phyloP scores from a whole-genome alignment of 1,140 invertebrate genomes.

The Plodia interpunctella region DNA sequence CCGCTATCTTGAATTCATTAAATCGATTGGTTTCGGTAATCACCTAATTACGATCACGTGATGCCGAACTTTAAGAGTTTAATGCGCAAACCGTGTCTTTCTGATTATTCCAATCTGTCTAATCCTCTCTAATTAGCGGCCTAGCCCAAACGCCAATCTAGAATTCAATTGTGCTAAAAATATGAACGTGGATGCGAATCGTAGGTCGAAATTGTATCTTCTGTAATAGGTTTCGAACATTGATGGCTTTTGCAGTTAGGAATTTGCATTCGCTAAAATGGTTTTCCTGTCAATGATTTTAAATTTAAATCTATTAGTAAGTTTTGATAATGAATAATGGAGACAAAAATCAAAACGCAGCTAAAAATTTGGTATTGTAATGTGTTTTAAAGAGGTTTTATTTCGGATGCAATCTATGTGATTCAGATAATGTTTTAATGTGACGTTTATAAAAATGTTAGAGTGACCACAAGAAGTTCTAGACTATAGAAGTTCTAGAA shows the following conservation, averaged over 20 bases:
- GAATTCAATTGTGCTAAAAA: slow-evolving; percentile 49
- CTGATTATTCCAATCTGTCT: slow-evolving; percentile 63
- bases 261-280: slow-evolving; percentile 18
- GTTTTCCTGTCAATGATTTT: slow-evolving; percentile 11
- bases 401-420: background rate
- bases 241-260: slow-evolving; percentile 15
- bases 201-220: slow-evolving; percentile 11
- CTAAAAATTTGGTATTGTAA: background rate
- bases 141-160: slow-evolving; percentile 30
- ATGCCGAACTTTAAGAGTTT: slow-evolving; percentile 61
- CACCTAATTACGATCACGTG: slow-evolving; percentile 67
- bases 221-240: slow-evolving; percentile 12
- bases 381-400: background rate
- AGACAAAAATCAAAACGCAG: background rate
- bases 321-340: background rate
- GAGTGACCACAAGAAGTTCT: too few relatives aligned
- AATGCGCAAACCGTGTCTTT: slow-evolving; percentile 70
- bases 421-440: background rate
- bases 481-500: too few relatives aligned
- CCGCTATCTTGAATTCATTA: slow-evolving; percentile 69
- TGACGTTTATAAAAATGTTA: too few relatives aligned
- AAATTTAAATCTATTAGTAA: slow-evolving; percentile 2
- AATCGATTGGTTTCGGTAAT: slow-evolving; percentile 76
- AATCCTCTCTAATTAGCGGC: slow-evolving; percentile 55
- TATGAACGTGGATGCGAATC: slow-evolving; percentile 22